Conservation (phyloP, 2,888 invertebrate species). For the Fragum whitleyi region DNA sequence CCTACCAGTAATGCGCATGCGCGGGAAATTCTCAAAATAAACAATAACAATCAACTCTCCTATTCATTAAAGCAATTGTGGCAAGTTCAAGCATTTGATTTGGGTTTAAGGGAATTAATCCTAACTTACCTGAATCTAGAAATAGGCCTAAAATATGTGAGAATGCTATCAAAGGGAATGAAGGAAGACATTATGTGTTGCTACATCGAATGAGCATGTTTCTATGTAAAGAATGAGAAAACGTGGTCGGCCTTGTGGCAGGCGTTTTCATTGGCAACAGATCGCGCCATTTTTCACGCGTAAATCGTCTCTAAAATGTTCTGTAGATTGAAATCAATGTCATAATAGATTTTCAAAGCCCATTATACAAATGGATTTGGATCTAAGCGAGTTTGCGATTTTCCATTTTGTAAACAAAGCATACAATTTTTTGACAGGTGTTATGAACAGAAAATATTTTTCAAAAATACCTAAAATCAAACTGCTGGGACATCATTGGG, state of each 20-base stretch:
- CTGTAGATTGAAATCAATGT: too few relatives aligned
- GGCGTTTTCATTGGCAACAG: not conserved
- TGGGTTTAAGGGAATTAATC: too few relatives aligned
- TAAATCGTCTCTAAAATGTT: constrained; percentile 16
- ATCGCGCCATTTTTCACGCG: constrained; percentile 17
- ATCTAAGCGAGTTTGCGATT: not conserved
- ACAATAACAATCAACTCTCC: too few relatives aligned
- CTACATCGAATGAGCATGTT: not conserved
- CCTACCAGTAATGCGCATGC: too few relatives aligned
- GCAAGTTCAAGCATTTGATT: too few relatives aligned
- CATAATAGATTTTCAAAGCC: not conserved
- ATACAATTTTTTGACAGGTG: constrained; percentile 16
- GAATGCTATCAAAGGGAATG: constrained; percentile 35
- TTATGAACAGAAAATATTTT: not conserved
- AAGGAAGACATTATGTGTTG: constrained; percentile 29
- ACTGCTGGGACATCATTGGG: constrained; percentile 21
- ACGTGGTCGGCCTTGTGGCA: not conserved
- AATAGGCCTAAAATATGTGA: constrained; percentile 38
- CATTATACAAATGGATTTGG: not conserved
- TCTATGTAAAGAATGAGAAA: not conserved
- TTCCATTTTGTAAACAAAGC: constrained; percentile 2
- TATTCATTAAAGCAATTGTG: too few relatives aligned
- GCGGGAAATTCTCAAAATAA: too few relatives aligned
- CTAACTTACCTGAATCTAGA: not conserved
- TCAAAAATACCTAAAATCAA: constrained; percentile 24